Percentiles rank a stretch among this genome's conserved stretches.
These are phyloP conservation scores for Ahaetulla prasina DNA, from an alignment of 2,113 vertebrate species.

Conservation along the genomic window DNA sequence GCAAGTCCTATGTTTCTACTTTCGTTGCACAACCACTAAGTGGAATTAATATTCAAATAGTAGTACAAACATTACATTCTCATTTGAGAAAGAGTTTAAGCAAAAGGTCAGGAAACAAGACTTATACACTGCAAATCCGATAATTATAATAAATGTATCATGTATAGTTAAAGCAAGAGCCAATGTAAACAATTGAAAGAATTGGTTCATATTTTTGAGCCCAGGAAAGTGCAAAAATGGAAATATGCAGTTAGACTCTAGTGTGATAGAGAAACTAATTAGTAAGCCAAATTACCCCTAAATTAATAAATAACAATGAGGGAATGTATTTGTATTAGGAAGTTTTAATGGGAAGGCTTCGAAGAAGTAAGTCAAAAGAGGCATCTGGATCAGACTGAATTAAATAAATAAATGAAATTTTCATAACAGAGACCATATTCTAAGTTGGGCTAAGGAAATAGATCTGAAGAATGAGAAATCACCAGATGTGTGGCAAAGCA, in stretches of 20 bases:
- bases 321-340: conserved; percentile 47
- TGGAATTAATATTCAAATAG: conserved; percentile 31
- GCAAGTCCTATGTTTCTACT: background rate
- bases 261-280: conserved; percentile 40
- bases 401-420: conserved; percentile 31
- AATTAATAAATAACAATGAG: conserved; percentile 40
- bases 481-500: background rate
- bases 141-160: conserved; percentile 41
- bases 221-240: conserved; percentile 36
- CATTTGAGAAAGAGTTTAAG: conserved; percentile 46
- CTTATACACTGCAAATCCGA: conserved; percentile 46
- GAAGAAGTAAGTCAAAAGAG: conserved; percentile 47
- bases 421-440: background rate
- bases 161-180: conserved; percentile 48
- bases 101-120: conserved; percentile 54
- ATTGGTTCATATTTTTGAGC: conserved; percentile 32
- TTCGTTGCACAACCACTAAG: background rate
- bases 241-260: conserved; percentile 38
- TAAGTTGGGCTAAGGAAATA: background rate
- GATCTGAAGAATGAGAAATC: background rate
- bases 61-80: conserved; percentile 27
- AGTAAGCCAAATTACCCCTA: conserved; percentile 45
- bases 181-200: conserved; percentile 47
- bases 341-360: conserved; percentile 49
- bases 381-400: conserved; percentile 52